Evolutionary conservation across 2,113 vertebrate genomes (phyloP).

Genomic region (Phrynosoma platyrhinos): DNA sequence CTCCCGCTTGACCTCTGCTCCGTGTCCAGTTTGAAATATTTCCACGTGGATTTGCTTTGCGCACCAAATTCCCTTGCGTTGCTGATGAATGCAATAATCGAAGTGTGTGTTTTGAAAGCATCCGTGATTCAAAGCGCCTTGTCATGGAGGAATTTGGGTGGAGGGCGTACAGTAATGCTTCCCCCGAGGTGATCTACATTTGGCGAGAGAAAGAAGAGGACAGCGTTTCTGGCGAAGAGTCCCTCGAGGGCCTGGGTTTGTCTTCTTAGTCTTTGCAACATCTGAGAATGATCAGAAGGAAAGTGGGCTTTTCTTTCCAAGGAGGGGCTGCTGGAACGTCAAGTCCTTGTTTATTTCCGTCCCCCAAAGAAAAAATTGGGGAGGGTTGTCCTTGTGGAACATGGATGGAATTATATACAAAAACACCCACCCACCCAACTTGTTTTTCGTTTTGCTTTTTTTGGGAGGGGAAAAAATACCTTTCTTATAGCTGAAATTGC

Average conservation of each 20-base stretch:
- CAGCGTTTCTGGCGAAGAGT: not conserved
- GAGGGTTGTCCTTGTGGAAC: not conserved
- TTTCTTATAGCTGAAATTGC: not conserved
- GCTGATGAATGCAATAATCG: not conserved
- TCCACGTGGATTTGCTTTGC: too few relatives aligned
- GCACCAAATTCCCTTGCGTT: not conserved
- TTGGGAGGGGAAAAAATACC: not conserved
- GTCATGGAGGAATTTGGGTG: not conserved
- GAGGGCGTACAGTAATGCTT: not conserved
- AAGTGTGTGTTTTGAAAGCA: too few relatives aligned
- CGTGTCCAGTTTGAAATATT: too few relatives aligned
- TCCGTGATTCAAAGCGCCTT: too few relatives aligned
- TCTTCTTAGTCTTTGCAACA: not conserved
- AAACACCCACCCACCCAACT: not conserved
- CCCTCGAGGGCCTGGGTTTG: too few relatives aligned
- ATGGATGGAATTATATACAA: not conserved
- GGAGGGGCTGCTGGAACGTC: not conserved
- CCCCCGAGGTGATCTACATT: not conserved
- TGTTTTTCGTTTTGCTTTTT: not conserved
- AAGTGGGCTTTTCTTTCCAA: not conserved
- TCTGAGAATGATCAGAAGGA: conserved; percentile 3
- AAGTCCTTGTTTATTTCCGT: not conserved
- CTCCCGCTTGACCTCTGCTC: too few relatives aligned
- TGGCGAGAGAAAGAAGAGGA: not conserved
- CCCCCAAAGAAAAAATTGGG: not conserved